Evolutionary conservation across 1,140 invertebrate genomes (phyloP), one percentile per base, ranked within the genome.

Genomic region (Oryctes rhinoceros): DNA sequence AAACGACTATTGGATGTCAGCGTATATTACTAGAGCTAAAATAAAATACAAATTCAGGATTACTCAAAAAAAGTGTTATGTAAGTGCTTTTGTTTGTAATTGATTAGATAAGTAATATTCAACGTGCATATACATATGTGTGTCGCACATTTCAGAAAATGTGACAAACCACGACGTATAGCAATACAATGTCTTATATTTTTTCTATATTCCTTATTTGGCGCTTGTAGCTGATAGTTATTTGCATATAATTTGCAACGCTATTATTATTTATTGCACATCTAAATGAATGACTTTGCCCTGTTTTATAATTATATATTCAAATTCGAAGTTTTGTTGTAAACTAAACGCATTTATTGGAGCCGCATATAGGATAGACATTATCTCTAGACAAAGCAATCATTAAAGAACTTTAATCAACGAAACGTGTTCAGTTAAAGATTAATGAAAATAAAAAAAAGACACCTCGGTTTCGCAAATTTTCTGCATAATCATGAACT

Each of bases 191-290:
- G 9, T 62, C 13, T 7, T 62, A 44, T 44, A 44, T 20, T 20
- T 62, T 62, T 62, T 62, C 20, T 62, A 20, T 20, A 62, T 20
- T 15, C 53, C 20, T 62, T 62, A 62, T 62, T 18, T 62, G 1
- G 53, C 9, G 13, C 15, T 62, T 62, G 20, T 20, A 44, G 15
- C 20, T 62, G 1, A 62, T 62, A 7, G 53, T 18, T 62, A 62
- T 62, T 62, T 62, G 53, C 53, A 62, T 62, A 62, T 62, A 62
- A 62, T 62, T 20, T 20, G 4, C 53, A 18, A 13, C 20, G 20
- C 7, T 44, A 62, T 20, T 20, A 62, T 20, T 62, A 62, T 62
- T 15, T 62, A 62, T 62, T 62, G 53, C 53, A 62, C 53, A 62
- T 4, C 53, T 62, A 62, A 20, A 20, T 62, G 53, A 62, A 62